Evolutionary conservation across 2,888 invertebrate genomes (phyloP), one percentile per base, ranked within the genome.

Genomic region (Drosophila pseudotalamancana): DNA sequence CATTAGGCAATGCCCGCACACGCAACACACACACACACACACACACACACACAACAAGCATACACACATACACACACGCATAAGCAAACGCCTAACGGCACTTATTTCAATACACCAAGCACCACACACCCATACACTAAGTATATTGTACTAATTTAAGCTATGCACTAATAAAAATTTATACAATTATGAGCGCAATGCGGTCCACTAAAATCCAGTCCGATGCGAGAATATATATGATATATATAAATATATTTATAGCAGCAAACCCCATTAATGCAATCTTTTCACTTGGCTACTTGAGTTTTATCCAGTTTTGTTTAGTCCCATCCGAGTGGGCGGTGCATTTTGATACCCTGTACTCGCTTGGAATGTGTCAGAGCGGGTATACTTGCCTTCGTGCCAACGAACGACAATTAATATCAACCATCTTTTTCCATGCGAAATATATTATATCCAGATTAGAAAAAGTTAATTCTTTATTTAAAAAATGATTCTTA

Each of bases 111-210:
- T 27, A 21, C 21, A 46, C 18, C 25, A 19, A 46, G 46, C 39
- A 55, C 9, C 32, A 25, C 31, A 61, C 29, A 39, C 18, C 51
- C 49, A 59, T 55, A 70, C 46, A 55, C 8, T 70, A 71, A 71
- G 59, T 70, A 77, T 80, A 80, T 61, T 62, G 64, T 80, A 79
- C 65, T 79, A 79, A 74, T 77, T 79, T 79, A 79, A 79, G 74
- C 68, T 77, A 80, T 71, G 68, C 77, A 71, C 77, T 77, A 79
- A 79, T 77, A 77, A 59, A 79, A 80, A 59, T 83, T 45, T 83
- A 80, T 65, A 77, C 63, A 70, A 79, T 64, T 68, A 72, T 70
- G 59, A 62, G 49, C 56, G 43, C 46, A 70, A 40, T 16, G 25
- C n/a, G 9, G 14, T 9, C 25, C 12, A 34, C 35, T 21, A 37